Conservation (phyloP, 2,888 invertebrate genomes). For the Leptinotarsa rubiginosa region DNA sequence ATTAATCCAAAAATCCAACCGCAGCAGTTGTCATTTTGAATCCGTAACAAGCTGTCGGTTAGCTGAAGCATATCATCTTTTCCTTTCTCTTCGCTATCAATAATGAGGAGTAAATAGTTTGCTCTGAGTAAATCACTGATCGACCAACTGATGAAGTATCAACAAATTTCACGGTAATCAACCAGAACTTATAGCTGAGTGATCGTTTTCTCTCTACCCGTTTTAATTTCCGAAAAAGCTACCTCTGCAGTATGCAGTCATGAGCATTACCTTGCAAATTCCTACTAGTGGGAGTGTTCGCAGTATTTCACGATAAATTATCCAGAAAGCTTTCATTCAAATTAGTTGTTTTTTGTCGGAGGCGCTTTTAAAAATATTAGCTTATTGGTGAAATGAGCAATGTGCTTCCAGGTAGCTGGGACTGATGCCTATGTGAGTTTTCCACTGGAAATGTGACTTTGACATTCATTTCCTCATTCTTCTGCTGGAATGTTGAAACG, state of each 20-base stretch:
- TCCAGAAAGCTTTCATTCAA: constrained; percentile 26
- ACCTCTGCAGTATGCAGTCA: constrained; percentile 28
- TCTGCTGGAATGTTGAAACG: too few species aligned
- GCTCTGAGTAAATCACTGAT: background rate
- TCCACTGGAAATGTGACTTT: background rate
- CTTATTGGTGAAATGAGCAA: constrained; percentile 22
- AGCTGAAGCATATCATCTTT: too few species aligned
- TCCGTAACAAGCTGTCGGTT: too few species aligned
- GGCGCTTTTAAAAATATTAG: constrained; percentile 25
- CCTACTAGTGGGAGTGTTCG: constrained; percentile 28
- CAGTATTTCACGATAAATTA: constrained; percentile 22
- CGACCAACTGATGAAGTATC: background rate
- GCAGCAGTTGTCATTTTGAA: too few species aligned
- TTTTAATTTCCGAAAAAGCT: constrained; percentile 32
- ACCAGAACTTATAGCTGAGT: background rate
- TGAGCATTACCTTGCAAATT: constrained; percentile 39
- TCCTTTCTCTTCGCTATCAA: too few species aligned
- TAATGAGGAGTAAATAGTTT: too few species aligned
- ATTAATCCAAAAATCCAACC: too few species aligned
- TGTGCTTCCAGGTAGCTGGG: background rate
- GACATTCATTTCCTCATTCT: too few species aligned
- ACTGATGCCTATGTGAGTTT: background rate
- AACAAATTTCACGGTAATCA: constrained; percentile 9
- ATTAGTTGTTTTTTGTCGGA: constrained; percentile 19
- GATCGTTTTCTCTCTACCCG: background rate